phyloP scores from a whole-genome alignment of 2,113 vertebrate genomes.

The Carassius gibelio region DNA sequence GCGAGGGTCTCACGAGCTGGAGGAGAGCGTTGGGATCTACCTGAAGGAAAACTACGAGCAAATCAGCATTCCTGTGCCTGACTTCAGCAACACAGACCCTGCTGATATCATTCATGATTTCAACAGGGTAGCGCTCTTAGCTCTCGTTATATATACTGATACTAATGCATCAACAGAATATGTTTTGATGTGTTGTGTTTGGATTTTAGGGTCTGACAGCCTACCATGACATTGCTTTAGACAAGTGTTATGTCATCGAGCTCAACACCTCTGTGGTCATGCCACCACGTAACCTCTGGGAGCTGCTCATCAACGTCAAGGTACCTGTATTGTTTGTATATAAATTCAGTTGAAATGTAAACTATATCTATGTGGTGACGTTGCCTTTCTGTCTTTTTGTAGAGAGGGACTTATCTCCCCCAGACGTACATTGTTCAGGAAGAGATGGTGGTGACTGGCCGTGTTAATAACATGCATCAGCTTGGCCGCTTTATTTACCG shows the following conservation, averaged over 20 bases:
- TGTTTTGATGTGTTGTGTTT: slow-evolving; percentile 23
- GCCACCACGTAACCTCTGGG: slow-evolving; percentile 93
- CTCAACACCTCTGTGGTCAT: slow-evolving; percentile 92
- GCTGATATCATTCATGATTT: slow-evolving; percentile 96
- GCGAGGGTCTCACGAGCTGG: slow-evolving; percentile 82
- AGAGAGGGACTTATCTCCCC: slow-evolving; percentile 92
- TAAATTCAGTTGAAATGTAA: neutral
- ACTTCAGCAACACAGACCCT: slow-evolving; percentile 89
- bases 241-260: slow-evolving; percentile 93
- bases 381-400: slow-evolving; percentile 45
- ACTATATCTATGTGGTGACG: neutral
- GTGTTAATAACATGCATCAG: slow-evolving; percentile 84
- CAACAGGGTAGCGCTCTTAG: slow-evolving; percentile 77
- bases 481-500: slow-evolving; percentile 90
- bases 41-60: slow-evolving; percentile 90
- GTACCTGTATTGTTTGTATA: slow-evolving; percentile 65
- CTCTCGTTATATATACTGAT: neutral
- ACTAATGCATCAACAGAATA: neutral
- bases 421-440: slow-evolving; percentile 95
- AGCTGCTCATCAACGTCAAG: slow-evolving; percentile 91
- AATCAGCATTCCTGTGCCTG: slow-evolving; percentile 87
- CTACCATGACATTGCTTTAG: slow-evolving; percentile 90
- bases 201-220: slow-evolving; percentile 86
- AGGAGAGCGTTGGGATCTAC: slow-evolving; percentile 90
- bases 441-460: slow-evolving; percentile 90